These are phyloP conservation scores for Athene cunicularia DNA, from an alignment of 2,113 vertebrate species.

Conservation along the genomic window DNA sequence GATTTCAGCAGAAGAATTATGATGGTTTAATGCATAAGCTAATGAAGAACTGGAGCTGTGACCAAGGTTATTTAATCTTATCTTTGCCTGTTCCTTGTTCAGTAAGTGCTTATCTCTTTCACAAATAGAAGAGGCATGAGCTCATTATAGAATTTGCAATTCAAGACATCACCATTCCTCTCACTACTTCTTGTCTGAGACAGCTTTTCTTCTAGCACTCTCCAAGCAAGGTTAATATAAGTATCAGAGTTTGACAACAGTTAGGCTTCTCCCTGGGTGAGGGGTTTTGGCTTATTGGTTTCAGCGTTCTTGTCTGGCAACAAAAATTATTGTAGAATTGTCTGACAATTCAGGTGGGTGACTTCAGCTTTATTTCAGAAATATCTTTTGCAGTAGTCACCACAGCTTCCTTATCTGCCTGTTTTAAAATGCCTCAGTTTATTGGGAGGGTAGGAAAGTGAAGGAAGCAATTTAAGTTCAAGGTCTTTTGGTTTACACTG, in stretches of 20 bases:
- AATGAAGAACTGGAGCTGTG: background rate
- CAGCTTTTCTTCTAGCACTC: background rate
- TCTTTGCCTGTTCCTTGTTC: conserved; percentile 12
- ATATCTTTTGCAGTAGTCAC: background rate
- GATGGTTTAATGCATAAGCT: background rate
- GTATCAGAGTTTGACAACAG: background rate
- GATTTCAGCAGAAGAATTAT: background rate
- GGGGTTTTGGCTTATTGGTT: background rate
- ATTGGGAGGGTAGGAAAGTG: background rate
- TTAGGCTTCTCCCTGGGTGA: background rate
- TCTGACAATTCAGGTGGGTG: background rate
- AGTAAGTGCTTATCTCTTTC: conserved; percentile 14
- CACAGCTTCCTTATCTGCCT: background rate
- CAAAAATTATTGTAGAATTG: background rate
- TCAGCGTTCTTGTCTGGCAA: background rate
- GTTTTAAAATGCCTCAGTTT: background rate
- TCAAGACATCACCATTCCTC: background rate
- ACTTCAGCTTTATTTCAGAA: background rate
- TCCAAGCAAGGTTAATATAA: background rate
- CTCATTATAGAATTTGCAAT: background rate
- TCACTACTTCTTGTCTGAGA: background rate
- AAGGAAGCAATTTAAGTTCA: background rate
- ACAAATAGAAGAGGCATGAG: conserved; percentile 28
- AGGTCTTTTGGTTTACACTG: background rate
- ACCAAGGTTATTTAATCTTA: conserved; percentile 18